These are phyloP conservation scores for Tricholaema leucomelas DNA, from an alignment of 2,113 vertebrate genomes.

Conservation along the genomic window DNA sequence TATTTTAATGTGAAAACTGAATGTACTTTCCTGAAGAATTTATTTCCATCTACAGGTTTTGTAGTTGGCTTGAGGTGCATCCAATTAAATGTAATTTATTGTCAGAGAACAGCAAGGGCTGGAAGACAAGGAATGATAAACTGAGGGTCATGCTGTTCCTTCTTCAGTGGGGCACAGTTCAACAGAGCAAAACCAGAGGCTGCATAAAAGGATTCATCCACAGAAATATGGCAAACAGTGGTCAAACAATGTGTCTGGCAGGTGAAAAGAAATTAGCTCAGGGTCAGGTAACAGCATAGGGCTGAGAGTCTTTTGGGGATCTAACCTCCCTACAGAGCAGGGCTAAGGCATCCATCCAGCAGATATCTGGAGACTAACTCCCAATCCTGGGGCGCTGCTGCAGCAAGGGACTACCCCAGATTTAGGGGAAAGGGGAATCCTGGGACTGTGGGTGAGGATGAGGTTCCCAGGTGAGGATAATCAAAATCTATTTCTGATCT, in stretches of 20 bases:
- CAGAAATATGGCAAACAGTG: background rate
- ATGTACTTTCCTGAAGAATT: background rate
- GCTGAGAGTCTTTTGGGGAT: background rate
- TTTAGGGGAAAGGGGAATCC: background rate
- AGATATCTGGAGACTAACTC: background rate
- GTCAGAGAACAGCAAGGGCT: background rate
- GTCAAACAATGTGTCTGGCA: background rate
- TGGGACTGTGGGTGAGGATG: background rate
- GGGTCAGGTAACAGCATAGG: background rate
- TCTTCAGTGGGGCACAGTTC: background rate
- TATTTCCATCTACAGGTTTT: background rate
- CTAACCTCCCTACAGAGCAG: background rate
- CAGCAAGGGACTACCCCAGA: background rate
- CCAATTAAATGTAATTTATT: background rate
- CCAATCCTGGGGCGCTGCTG: accelerated
- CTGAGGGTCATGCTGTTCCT: background rate
- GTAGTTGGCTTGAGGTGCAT: background rate
- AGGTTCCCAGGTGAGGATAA: accelerated
- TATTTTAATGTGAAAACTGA: background rate
- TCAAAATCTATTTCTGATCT: background rate
- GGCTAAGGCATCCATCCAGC: background rate
- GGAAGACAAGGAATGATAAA: background rate
- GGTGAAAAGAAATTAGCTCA: background rate
- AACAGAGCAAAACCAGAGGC: background rate
- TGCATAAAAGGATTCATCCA: background rate